Evolutionary conservation across 2,888 invertebrate genomes (phyloP).

Genomic region (Bembecia ichneumoniformis): DNA sequence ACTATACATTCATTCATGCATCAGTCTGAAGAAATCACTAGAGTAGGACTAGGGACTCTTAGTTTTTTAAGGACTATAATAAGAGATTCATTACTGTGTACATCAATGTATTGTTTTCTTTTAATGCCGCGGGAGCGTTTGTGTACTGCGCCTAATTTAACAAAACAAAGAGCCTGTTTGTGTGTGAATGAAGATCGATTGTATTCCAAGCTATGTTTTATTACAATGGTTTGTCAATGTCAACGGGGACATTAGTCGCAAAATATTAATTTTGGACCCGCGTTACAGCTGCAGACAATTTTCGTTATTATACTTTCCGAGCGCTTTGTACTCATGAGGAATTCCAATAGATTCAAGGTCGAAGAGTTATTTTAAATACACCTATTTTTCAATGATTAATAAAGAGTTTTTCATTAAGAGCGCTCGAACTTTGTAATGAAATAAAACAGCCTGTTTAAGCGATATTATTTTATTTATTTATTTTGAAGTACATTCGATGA

Average conservation of each 20-base stretch:
- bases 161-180: slow-evolving; percentile 20
- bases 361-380: no score
- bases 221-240: background rate
- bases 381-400: no score
- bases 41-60: no score
- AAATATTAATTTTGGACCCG: background rate
- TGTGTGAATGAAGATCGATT: slow-evolving; percentile 11
- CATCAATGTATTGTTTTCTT: slow-evolving; percentile 13
- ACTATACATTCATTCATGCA: no score
- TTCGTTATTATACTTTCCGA: background rate
- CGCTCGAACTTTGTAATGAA: no score
- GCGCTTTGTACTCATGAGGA: background rate
- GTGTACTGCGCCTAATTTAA: slow-evolving; percentile 23
- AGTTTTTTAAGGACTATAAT: no score
- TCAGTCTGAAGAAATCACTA: no score
- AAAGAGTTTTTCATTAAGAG: no score
- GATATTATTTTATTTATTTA: no score
- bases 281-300: background rate
- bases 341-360: background rate
- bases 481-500: no score
- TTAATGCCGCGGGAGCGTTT: slow-evolving; percentile 9
- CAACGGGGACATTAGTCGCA: background rate
- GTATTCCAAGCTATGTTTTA: slow-evolving; percentile 6
- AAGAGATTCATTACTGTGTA: background rate
- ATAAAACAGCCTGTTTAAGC: no score